Evolutionary conservation across 1,140 invertebrate species (phyloP).

Genomic region (Ylistrum balloti): DNA sequence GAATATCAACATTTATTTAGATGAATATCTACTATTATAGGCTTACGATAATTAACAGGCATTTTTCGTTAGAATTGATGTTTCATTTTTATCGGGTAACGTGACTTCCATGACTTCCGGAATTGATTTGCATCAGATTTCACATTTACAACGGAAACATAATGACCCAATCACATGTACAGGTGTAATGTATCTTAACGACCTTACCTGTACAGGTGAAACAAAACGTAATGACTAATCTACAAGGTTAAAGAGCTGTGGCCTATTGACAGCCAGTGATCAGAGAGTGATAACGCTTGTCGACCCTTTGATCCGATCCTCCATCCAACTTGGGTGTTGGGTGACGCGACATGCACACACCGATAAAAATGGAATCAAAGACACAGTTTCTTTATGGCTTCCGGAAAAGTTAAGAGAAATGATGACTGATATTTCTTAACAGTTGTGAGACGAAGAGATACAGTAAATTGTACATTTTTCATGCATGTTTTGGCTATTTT

Average conservation of each 20-base stretch:
- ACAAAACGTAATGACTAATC: constrained; percentile 25
- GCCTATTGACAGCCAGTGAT: neutral
- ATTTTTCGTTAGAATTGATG: too few species aligned
- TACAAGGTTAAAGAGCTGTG: neutral
- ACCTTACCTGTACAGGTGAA: neutral
- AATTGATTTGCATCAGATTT: neutral
- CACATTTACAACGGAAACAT: neutral
- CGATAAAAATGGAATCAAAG: constrained; percentile 8
- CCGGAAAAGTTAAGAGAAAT: neutral
- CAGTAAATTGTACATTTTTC: neutral
- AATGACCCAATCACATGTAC: neutral
- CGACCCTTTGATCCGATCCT: neutral
- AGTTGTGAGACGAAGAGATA: neutral
- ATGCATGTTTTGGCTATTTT: neutral
- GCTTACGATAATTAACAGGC: too few species aligned
- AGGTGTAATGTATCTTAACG: constrained; percentile 10
- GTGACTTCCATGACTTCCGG: too few species aligned
- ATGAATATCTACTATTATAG: too few species aligned
- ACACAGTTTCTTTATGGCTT: constrained; percentile 6
- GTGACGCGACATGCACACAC: neutral
- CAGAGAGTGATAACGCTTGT: neutral
- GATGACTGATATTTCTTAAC: constrained; percentile 28
- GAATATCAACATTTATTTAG: too few species aligned
- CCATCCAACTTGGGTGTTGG: constrained; percentile 2
- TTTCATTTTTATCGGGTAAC: too few species aligned